A percentile compares a stretch with the other conserved stretches of the same genome.
Conservation (phyloP, 1,140 invertebrate genomes). For the Sesamia nonagrioides region DNA sequence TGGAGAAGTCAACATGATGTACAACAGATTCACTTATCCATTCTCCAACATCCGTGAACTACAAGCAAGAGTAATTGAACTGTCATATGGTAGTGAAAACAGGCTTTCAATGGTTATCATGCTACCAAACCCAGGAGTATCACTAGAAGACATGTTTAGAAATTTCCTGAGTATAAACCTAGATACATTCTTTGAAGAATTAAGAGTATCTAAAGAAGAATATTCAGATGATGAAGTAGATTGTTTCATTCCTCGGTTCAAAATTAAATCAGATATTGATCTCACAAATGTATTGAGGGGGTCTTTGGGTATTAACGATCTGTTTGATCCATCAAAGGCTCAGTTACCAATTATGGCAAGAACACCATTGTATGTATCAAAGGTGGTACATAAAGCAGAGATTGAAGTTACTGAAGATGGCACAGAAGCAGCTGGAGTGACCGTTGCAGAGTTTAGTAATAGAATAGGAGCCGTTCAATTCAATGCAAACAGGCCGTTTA, state of each 20-base stretch:
- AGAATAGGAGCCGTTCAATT: conserved; percentile 88
- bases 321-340: conserved; percentile 89
- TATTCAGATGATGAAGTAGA: conserved; percentile 89
- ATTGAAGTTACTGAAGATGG: conserved; percentile 95
- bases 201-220: conserved; percentile 80
- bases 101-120: conserved; percentile 91
- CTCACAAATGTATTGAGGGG: conserved; percentile 88
- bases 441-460: conserved; percentile 87
- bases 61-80: conserved; percentile 90
- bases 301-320: conserved; percentile 89
- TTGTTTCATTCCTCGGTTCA: conserved; percentile 92
- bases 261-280: conserved; percentile 89
- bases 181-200: conserved; percentile 85
- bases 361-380: conserved; percentile 87
- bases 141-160: conserved; percentile 84
- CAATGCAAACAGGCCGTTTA: conserved; percentile 89
- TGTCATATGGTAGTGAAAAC: conserved; percentile 91
- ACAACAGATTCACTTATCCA: conserved; percentile 86
- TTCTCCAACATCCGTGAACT: conserved; percentile 88
- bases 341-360: conserved; percentile 79
- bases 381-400: conserved; percentile 92
- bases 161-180: conserved; percentile 88
- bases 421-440: conserved; percentile 91
- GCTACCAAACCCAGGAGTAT: conserved; percentile 88
- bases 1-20: conserved; percentile 90